phyloP scores from a whole-genome alignment of 2,888 invertebrate genomes.

The Palloptera scutellata region DNA sequence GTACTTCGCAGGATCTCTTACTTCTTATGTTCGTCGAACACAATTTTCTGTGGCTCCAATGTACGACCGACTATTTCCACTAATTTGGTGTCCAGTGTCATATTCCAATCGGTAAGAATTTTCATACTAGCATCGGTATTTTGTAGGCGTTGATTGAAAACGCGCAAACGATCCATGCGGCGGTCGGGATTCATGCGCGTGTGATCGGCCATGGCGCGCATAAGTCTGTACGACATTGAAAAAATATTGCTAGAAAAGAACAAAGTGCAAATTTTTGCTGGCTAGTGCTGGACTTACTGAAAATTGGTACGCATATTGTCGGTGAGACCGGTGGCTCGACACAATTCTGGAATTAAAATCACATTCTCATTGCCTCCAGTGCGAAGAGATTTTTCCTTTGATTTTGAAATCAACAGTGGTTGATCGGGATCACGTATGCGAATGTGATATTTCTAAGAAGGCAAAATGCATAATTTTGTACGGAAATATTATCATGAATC shows the following conservation, averaged over 20 bases:
- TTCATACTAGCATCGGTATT: conserved; percentile 66
- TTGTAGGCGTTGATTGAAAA: conserved; percentile 73
- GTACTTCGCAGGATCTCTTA: conserved; percentile 34
- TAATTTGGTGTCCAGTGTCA: conserved; percentile 71
- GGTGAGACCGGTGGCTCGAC: conserved; percentile 82
- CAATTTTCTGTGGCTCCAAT: conserved; percentile 72
- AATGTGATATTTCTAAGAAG: conserved; percentile 73
- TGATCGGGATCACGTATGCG: conserved; percentile 72
- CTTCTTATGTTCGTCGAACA: conserved; percentile 64
- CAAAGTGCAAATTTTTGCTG: no score
- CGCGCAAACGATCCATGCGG: conserved; percentile 73
- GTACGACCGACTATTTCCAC: conserved; percentile 73
- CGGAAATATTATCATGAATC: background rate
- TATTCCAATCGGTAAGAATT: conserved; percentile 77
- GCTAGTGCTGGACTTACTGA: conserved; percentile 66
- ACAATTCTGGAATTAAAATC: conserved; percentile 85
- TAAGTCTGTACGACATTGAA: conserved; percentile 57
- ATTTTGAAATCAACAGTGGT: conserved; percentile 80
- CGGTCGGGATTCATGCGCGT: conserved; percentile 81
- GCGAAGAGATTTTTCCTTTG: conserved; percentile 70
- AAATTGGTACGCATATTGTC: conserved; percentile 74
- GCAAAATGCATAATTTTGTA: background rate
- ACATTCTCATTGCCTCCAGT: conserved; percentile 72
- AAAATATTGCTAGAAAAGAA: background rate
- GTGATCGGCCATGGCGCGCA: conserved; percentile 76